Conservation (phyloP, 2,113 vertebrate genomes). For the Danio rerio region GRCz12tu NC_133196.1:41379001-41379500, state of each 20-base stretch:
- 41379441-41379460: conserved; percentile 14
- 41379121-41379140: conserved; percentile 63
- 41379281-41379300: background rate
- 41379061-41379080: conserved; percentile 62
- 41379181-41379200: conserved; percentile 61
- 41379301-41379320: too few relatives aligned
- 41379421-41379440: background rate
- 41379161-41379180: conserved; percentile 70
- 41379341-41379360: background rate
- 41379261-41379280: background rate
- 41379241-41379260: conserved; percentile 28
- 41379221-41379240: conserved; percentile 37
- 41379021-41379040: conserved; percentile 45
- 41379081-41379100: conserved; percentile 60
- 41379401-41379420: background rate
- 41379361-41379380: conserved; percentile 22
- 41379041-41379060: conserved; percentile 39
- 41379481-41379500: background rate
- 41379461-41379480: conserved; percentile 13
- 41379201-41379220: conserved; percentile 35
- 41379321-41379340: background rate
- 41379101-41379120: conserved; percentile 51
- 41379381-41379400: conserved; percentile 4
- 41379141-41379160: conserved; percentile 61
- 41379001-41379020: conserved; percentile 43